Percentiles rank a stretch among this genome's conserved stretches.
These are phyloP conservation scores for Leucoraja erinaceus DNA, from an alignment of 2,113 vertebrate species.

Conservation along the genomic window DNA sequence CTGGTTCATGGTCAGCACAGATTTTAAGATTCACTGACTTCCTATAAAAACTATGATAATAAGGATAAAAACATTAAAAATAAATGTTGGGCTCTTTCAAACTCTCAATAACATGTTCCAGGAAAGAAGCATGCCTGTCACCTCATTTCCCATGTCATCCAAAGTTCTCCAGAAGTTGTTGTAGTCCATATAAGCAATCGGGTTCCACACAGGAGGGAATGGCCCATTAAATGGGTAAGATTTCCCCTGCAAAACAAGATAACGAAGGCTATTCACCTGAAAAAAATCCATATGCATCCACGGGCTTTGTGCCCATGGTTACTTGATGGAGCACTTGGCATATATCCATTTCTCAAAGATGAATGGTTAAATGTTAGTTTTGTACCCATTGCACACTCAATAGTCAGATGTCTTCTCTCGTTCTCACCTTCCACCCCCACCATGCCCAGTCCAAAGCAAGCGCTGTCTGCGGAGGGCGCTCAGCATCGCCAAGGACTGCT, in stretches of 20 bases:
- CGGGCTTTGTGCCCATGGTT: not conserved
- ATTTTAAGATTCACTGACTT: not conserved
- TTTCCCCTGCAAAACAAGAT: slow-evolving; percentile 55
- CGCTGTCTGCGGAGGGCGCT: too few relatives aligned
- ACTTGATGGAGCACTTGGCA: not conserved
- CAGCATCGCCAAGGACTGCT: too few relatives aligned
- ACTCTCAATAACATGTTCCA: not conserved
- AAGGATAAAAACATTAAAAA: not conserved
- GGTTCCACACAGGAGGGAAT: slow-evolving; percentile 64
- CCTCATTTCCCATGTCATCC: slow-evolving; percentile 67
- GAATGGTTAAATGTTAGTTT: too few relatives aligned
- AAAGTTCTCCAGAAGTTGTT: slow-evolving; percentile 69
- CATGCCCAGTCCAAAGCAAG: too few relatives aligned
- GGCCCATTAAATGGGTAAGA: slow-evolving; percentile 46
- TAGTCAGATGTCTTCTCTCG: not conserved
- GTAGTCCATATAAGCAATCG: slow-evolving; percentile 63
- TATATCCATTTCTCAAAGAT: not conserved
- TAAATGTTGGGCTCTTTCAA: not conserved
- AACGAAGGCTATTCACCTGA: not conserved
- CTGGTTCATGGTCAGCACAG: not conserved
- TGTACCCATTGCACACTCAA: not conserved
- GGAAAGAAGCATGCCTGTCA: slow-evolving; percentile 44
- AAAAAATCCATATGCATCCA: not conserved
- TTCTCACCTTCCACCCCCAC: too few relatives aligned
- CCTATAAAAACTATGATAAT: not conserved